A percentile compares a stretch with the other conserved stretches of the same genome.
phyloP scores from a whole-genome alignment of 2,797 vertebrate species.

The Betta splendens region DNA sequence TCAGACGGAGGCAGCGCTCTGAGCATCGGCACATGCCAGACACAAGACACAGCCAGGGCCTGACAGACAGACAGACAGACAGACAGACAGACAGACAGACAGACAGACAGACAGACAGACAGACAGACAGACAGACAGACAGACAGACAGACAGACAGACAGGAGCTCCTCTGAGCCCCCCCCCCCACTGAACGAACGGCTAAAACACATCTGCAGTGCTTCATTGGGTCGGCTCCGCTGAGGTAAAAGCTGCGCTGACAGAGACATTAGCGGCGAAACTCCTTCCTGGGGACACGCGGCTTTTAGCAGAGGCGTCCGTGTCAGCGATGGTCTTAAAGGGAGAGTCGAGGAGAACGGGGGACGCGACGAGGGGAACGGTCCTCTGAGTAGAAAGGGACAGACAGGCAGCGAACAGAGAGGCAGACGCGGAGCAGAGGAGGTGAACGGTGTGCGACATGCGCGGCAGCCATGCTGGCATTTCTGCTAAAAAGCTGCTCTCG shows the following conservation, averaged over 20 bases:
- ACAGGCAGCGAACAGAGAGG: too few species aligned
- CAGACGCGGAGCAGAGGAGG: conserved; percentile 14
- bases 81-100: conserved; percentile 30
- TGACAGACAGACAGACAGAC: conserved; percentile 5
- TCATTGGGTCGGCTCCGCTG: conserved; percentile 68
- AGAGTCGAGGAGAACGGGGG: conserved; percentile 9
- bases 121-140: conserved; percentile 6
- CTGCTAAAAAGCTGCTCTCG: conserved; percentile 52
- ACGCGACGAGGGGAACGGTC: conserved; percentile 5
- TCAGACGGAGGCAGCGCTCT: conserved; percentile 46
- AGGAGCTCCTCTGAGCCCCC: too few species aligned
- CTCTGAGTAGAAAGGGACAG: too few species aligned
- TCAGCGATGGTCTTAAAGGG: conserved; percentile 30
- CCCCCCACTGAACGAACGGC: conserved; percentile 54
- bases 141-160: conserved; percentile 32
- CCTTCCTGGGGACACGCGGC: conserved; percentile 48
- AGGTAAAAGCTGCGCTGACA: conserved; percentile 62
- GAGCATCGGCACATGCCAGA: conserved; percentile 69
- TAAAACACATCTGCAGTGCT: conserved; percentile 64
- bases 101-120: conserved; percentile 34
- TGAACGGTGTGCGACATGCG: conserved; percentile 71
- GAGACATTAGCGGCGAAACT: conserved; percentile 60
- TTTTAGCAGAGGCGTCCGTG: conserved; percentile 32
- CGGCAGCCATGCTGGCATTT: conserved; percentile 70
- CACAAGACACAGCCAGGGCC: conserved; percentile 58